Evolutionary conservation across 2,888 invertebrate genomes (phyloP), one percentile per base, ranked within the genome.

Genomic region (Caenorhabditis becei): DNA sequence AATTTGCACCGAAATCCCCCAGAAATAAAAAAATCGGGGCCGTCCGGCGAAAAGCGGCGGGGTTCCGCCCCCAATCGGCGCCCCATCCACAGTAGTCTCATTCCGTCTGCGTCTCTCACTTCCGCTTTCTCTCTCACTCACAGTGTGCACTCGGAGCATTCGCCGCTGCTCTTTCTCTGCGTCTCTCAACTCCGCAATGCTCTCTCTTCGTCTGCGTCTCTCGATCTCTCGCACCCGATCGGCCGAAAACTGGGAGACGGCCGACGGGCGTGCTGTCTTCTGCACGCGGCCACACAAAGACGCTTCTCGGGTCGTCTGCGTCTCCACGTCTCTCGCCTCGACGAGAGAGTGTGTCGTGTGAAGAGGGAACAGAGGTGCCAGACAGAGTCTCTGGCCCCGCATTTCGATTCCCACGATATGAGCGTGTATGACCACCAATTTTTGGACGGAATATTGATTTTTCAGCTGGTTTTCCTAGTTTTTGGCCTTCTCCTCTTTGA

Each of bases 351-450:
- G 47, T 49, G n/a, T 14, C 23, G 14, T 20, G 23, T 28, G 49
- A 10, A 49, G 69, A 69, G 69, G 35, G n/a, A n/a, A 16, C 24
- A 35, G 59, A 69, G 58, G 58, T 47, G 44, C 28, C 58, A 69
- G 69, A 58, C 58, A 47, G 58, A 58, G 69, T 14, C 7, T 14
- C 59, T 23, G 59, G 59, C 58, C 47, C 67, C 26, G 37, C 59
- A 59, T 69, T 69, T 69, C 69, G 32, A 67, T 67, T 67, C 67
- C 67, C 67, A 67, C 67, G 67, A 56, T 61, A 47, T 67, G 54
- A 18, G 44, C 23, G 58, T 35, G 47, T 23, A 14, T 59, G 69
- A 35, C 44, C 32, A 28, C 47, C n/a, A 49, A 18, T 24, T 18
- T 32, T 8, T n/a, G n/a, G 59, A 32, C 23, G 51, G 23, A 44